Conservation (phyloP, 2,888 invertebrate genomes). For the Malthinus flaveolus region DNA sequence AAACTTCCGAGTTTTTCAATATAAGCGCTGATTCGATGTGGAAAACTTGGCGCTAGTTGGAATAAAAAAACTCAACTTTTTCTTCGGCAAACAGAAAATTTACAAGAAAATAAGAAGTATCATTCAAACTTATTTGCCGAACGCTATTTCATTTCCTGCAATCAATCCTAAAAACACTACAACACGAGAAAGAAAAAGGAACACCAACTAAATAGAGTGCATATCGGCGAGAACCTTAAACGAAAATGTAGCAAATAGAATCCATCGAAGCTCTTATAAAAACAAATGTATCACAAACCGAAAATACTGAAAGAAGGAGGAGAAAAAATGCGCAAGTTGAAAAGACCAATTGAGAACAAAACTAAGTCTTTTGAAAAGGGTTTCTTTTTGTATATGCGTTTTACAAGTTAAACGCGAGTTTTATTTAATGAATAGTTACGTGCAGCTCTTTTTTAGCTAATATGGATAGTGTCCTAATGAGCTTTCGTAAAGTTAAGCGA, state of each 20-base stretch:
- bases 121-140: conserved; percentile 35
- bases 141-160: conserved; percentile 38
- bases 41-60: no score
- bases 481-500: conserved; percentile 26
- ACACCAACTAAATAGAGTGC: conserved; percentile 13
- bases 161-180: conserved; percentile 35
- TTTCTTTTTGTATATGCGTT: background rate
- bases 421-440: conserved; percentile 21
- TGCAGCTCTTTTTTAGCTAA: conserved; percentile 14
- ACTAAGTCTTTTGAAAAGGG: conserved; percentile 10
- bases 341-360: conserved; percentile 25
- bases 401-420: conserved; percentile 17
- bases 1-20: no score
- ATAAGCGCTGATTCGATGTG: no score
- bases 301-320: conserved; percentile 22
- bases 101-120: conserved; percentile 20
- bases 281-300: conserved; percentile 27
- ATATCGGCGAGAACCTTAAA: conserved; percentile 30
- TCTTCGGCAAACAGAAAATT: background rate
- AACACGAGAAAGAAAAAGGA: conserved; percentile 23
- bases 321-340: conserved; percentile 22
- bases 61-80: background rate
- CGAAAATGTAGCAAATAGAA: conserved; percentile 29
- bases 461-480: conserved; percentile 27
- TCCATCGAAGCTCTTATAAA: conserved; percentile 21